Conservation (phyloP, 2,113 vertebrate genomes). For the Gorsachius goisagi region DNA sequence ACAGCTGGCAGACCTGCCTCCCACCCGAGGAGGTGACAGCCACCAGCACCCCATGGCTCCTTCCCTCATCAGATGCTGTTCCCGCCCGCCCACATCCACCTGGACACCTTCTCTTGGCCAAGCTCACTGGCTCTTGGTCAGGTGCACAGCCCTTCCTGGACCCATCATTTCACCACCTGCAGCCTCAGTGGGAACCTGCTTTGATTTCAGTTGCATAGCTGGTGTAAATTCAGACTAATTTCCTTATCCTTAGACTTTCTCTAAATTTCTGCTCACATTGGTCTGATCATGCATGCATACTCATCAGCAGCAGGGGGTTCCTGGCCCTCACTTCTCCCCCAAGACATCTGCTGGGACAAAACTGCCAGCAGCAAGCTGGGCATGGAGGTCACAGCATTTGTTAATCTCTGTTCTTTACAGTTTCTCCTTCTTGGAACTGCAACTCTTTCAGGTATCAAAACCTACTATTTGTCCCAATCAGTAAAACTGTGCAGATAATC, state of each 20-base stretch:
- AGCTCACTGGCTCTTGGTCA: background rate
- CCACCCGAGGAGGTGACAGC: background rate
- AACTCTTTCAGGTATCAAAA: background rate
- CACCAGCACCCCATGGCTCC: background rate
- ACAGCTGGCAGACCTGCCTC: background rate
- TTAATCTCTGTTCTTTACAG: background rate
- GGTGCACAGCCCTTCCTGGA: background rate
- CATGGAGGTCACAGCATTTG: background rate
- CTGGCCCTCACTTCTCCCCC: background rate
- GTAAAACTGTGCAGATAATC: background rate
- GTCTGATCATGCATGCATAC: background rate
- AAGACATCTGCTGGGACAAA: background rate
- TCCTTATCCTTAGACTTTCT: background rate
- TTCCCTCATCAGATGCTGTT: background rate
- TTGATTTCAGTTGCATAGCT: background rate
- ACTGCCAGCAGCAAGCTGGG: background rate
- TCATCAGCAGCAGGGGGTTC: background rate
- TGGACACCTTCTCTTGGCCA: fast-evolving
- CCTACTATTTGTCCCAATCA: background rate
- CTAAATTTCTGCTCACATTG: background rate
- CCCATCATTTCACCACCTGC: background rate
- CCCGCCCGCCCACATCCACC: background rate
- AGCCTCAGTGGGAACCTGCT: background rate
- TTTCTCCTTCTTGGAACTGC: background rate
- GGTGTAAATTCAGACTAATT: background rate